Evolutionary conservation across 1,140 invertebrate species (phyloP), one percentile per base, ranked within the genome.

Genomic region (Hyles euphorbiae): DNA sequence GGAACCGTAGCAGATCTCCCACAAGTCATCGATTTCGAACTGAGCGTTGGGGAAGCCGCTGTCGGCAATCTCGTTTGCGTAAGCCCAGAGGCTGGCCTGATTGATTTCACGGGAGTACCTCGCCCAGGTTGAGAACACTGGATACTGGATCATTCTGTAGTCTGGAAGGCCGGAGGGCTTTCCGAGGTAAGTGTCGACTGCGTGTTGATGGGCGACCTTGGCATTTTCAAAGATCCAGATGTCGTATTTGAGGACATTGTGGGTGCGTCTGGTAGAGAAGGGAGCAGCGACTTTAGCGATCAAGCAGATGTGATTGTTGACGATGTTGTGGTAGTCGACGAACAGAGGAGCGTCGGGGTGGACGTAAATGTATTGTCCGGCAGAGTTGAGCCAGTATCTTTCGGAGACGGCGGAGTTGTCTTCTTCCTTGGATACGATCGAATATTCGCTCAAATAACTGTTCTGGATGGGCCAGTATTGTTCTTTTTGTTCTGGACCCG

Each of bases 51-150:
- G 91, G 70, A 96, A 98, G 0, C 92, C 92, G 73, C 94, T 78
- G 0, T 89, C 73, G 0, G 91, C 65, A 53, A 98, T 97, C 72
- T 94, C 91, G 56, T 94, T 71, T 0, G 94, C 95, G 78, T 94
- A 98, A 5, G 92, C 71, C 34, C 92, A 72, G 0, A 98, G 91
- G 9, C 89, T 89, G 0, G 78, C 64, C 57, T 96, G 92, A 65
- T 93, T 92, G 5, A 98, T 94, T 52, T 92, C 89, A 7, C 83
- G 83, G 45, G 95, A 93, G 76, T 94, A 97, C 60, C 93, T 91
- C 0, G 94, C 95, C 97, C 97, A 98, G 0, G 97, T 98, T 0
- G 96, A 97, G 96, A 97, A 98, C 46, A 98, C 93, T 0, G 97
- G 97, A 79, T 95, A 89, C 40, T 87, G 83, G 11, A 97, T 91